Conservation (phyloP, 92 coral and sea anemone genomes). For the Parazoanthus swiftii region DNA sequence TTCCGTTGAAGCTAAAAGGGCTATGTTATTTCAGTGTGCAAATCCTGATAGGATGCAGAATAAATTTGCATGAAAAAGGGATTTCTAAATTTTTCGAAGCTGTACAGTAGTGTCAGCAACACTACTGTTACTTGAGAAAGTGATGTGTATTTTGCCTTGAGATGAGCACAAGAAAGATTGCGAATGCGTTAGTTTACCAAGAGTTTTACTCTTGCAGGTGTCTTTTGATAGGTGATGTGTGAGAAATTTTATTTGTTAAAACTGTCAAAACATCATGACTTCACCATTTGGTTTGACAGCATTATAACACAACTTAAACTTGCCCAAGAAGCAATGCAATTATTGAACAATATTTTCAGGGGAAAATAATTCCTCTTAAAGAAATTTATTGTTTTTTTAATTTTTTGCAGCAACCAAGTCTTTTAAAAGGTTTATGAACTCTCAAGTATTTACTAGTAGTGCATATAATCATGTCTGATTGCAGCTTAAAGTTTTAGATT, state of each 20-base stretch:
- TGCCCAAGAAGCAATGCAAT: too few relatives aligned
- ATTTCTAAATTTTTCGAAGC: too few relatives aligned
- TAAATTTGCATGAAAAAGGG: neutral
- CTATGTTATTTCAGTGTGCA: neutral
- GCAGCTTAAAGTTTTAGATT: too few relatives aligned
- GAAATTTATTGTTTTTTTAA: too few relatives aligned
- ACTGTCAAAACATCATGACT: neutral
- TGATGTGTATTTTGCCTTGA: neutral
- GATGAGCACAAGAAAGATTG: neutral
- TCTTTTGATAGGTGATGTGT: neutral
- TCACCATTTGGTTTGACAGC: neutral
- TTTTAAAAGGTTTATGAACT: too few relatives aligned
- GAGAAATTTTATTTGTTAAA: too few relatives aligned
- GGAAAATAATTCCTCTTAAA: too few relatives aligned
- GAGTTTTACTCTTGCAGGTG: neutral
- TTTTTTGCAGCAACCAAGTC: too few relatives aligned
- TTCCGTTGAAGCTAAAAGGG: neutral
- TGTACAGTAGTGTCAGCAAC: neutral
- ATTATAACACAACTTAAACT: too few relatives aligned
- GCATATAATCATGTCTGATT: too few relatives aligned
- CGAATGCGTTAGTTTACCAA: neutral
- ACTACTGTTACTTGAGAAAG: neutral
- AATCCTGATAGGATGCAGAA: neutral
- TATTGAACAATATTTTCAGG: too few relatives aligned
- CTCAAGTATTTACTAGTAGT: too few relatives aligned